A percentile compares a stretch with the other conserved stretches of the same genome.
Evolutionary conservation across 2,797 vertebrate genomes (phyloP).

Genomic region (Phalloptychus januarius): DNA sequence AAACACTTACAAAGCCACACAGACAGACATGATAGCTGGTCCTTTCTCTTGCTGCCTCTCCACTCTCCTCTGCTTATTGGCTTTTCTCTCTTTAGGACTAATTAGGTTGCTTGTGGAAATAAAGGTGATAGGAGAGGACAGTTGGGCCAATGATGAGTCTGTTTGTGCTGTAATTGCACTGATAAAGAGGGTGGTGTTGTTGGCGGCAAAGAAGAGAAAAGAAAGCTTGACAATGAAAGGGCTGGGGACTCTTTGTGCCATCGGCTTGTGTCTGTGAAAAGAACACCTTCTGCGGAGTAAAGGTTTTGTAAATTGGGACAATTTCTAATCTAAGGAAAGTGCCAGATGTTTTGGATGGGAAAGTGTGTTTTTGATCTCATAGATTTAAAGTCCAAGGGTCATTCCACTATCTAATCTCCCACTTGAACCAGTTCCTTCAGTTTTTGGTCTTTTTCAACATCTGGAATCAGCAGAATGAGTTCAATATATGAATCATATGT

Average conservation of each 20-base stretch:
- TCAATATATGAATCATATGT: constrained; percentile 12
- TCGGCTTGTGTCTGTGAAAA: constrained; percentile 59
- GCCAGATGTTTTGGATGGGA: constrained; percentile 61
- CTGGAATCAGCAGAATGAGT: constrained; percentile 20
- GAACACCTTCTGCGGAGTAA: constrained; percentile 69
- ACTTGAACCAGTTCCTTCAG: constrained; percentile 47
- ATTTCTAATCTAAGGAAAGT: constrained; percentile 67
- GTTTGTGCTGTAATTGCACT: constrained; percentile 83
- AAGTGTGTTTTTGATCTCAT: constrained; percentile 57
- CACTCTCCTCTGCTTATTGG: constrained; percentile 53
- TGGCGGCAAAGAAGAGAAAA: constrained; percentile 68
- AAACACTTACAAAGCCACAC: constrained; percentile 63
- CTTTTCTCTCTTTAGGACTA: constrained; percentile 84
- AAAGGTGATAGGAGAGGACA: constrained; percentile 75
- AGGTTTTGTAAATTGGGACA: constrained; percentile 63
- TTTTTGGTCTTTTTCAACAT: constrained; percentile 9
- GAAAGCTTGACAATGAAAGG: constrained; percentile 65
- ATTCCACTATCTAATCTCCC: constrained; percentile 56
- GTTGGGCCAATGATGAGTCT: constrained; percentile 77
- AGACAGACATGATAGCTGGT: constrained; percentile 71
- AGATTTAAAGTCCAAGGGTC: constrained; percentile 56
- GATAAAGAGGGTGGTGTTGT: constrained; percentile 83
- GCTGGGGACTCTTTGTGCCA: constrained; percentile 45
- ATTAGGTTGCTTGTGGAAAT: constrained; percentile 84
- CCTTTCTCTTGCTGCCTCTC: constrained; percentile 66